phyloP scores from a whole-genome alignment of 2,888 invertebrate genomes.

The Caenorhabditis virilis region DNA sequence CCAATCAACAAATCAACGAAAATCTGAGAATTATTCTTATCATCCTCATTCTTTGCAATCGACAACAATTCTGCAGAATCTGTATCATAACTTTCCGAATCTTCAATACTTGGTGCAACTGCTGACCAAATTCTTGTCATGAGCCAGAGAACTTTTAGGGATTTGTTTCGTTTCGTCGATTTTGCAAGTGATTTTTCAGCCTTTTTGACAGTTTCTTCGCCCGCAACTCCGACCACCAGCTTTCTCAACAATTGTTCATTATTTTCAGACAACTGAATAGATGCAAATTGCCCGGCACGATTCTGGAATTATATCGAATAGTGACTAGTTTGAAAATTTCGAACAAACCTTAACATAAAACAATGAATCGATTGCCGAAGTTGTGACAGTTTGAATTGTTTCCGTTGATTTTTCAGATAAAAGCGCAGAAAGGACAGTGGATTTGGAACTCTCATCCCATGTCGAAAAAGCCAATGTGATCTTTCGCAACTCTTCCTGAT shows the following conservation, averaged over 20 bases:
- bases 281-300: slow-evolving; percentile 48
- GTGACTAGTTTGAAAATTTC: neutral
- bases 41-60: slow-evolving; percentile 37
- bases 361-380: slow-evolving; percentile 28
- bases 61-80: slow-evolving; percentile 31
- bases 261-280: slow-evolving; percentile 43
- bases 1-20: slow-evolving; percentile 50
- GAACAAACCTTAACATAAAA: slow-evolving; percentile 30
- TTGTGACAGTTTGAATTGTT: slow-evolving; percentile 23
- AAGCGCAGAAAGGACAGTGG: slow-evolving; percentile 3
- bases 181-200: slow-evolving; percentile 36
- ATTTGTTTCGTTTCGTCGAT: slow-evolving; percentile 17
- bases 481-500: slow-evolving; percentile 30
- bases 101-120: slow-evolving; percentile 14
- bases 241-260: slow-evolving; percentile 42
- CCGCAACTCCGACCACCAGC: slow-evolving; percentile 30
- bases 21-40: slow-evolving; percentile 34
- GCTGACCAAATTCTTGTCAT: slow-evolving; percentile 36
- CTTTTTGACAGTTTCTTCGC: slow-evolving; percentile 37
- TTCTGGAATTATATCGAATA: slow-evolving; percentile 11
- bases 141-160: slow-evolving; percentile 41
- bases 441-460: slow-evolving; percentile 32
- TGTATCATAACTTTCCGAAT: slow-evolving; percentile 24
- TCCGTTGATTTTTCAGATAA: slow-evolving; percentile 22
- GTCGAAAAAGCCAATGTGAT: slow-evolving; percentile 20